phyloP scores from a whole-genome alignment of 2,888 invertebrate species.

The Bembecia ichneumoniformis region DNA sequence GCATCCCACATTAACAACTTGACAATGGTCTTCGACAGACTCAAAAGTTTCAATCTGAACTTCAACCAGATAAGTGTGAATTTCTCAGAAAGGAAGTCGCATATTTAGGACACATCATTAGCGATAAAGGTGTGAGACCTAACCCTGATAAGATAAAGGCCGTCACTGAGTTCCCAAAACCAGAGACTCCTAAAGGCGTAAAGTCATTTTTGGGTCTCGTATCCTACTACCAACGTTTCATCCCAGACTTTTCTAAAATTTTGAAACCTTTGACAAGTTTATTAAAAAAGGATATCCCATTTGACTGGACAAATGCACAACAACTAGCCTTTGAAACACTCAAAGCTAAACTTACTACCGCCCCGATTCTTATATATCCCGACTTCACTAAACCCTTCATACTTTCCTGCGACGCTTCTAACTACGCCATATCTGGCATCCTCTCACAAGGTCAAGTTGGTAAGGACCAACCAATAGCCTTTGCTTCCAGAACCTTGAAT shows the following conservation, averaged over 20 bases:
- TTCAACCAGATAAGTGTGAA: not conserved
- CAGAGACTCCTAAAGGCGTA: not conserved
- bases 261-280: not conserved
- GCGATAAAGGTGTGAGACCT: not conserved
- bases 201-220: not conserved
- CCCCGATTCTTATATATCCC: not conserved
- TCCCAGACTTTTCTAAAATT: not conserved
- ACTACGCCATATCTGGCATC: not conserved
- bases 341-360: not conserved
- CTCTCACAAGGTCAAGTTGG: not conserved
- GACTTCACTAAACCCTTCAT: not conserved
- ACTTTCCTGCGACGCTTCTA: not conserved
- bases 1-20: not conserved
- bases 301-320: not conserved
- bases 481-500: not conserved
- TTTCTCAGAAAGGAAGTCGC: not conserved
- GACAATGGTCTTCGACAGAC: not conserved
- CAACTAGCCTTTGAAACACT: not conserved
- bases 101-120: not conserved
- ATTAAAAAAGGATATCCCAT: not conserved
- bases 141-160: not conserved
- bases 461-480: not conserved
- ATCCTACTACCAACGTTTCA: not conserved
- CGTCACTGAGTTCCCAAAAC: not conserved
- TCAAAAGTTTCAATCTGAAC: not conserved